Evolutionary conservation across 2,113 vertebrate genomes (phyloP).

Genomic region (Theristicus caerulescens): DNA sequence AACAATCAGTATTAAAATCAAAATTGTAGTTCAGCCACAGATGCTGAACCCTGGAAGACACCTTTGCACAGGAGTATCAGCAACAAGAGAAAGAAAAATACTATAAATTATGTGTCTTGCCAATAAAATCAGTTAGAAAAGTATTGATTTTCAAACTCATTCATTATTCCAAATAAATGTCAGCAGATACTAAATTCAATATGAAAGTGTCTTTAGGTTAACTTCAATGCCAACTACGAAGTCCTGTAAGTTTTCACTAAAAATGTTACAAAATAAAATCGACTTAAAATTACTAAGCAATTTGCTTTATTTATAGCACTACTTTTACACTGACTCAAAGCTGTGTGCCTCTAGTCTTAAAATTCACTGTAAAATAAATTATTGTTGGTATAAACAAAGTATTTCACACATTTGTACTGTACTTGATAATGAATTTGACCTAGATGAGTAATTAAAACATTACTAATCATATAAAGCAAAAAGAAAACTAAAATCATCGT

Average conservation of each 20-base stretch:
- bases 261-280: conserved; percentile 60
- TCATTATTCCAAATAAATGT: conserved; percentile 42
- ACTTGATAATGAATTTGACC: conserved; percentile 31
- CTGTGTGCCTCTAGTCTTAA: conserved; percentile 34
- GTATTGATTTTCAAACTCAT: conserved; percentile 17
- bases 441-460: conserved; percentile 73
- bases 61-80: conserved; percentile 40
- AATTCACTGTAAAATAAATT: conserved; percentile 72
- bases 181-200: conserved; percentile 44
- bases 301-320: conserved; percentile 64
- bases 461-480: conserved; percentile 57
- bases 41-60: conserved; percentile 71
- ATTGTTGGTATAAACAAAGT: conserved; percentile 50
- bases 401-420: conserved; percentile 44
- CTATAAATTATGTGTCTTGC: conserved; percentile 17
- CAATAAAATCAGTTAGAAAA: conserved; percentile 55
- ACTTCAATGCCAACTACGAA: conserved; percentile 30
- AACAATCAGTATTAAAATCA: conserved; percentile 71
- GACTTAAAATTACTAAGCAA: conserved; percentile 41
- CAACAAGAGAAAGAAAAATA: conserved; percentile 48
- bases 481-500: conserved; percentile 20
- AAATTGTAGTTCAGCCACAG: conserved; percentile 61
- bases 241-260: conserved; percentile 48
- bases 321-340: conserved; percentile 35
- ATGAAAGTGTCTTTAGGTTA: conserved; percentile 42